Evolutionary conservation across 1,140 invertebrate species (phyloP).

Genomic region (Drosophila nigrodunni): DNA sequence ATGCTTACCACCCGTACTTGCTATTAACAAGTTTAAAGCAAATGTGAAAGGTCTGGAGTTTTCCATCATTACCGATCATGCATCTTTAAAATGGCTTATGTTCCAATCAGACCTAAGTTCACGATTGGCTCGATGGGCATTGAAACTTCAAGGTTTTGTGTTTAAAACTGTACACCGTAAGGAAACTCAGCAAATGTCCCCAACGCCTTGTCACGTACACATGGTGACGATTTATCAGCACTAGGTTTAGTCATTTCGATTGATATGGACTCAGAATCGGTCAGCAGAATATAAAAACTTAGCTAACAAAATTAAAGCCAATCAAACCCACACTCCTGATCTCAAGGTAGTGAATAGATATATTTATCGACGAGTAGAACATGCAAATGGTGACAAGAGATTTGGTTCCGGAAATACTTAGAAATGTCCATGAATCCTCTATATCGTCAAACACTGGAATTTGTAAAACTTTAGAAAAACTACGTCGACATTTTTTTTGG

Average conservation of each 20-base stretch:
- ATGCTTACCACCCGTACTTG: conserved; percentile 1
- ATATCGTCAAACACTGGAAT: background rate
- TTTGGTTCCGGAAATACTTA: background rate
- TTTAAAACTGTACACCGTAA: background rate
- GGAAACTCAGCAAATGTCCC: background rate
- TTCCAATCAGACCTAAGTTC: background rate
- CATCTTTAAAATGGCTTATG: conserved; percentile 1
- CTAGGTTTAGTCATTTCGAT: no score
- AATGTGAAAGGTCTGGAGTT: background rate
- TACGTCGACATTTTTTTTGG: conserved; percentile 11
- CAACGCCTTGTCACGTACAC: background rate
- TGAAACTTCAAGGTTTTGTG: background rate
- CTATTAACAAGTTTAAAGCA: background rate
- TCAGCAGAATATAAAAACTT: no score
- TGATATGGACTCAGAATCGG: no score
- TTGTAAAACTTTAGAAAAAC: conserved; percentile 8
- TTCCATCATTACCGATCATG: background rate
- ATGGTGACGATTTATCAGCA: no score
- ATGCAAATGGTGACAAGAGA: background rate
- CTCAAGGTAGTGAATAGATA: background rate
- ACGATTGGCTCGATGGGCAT: background rate
- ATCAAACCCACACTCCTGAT: no score
- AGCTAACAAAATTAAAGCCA: no score
- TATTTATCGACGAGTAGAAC: conserved; percentile 5
- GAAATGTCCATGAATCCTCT: background rate